Evolutionary conservation across 2,888 invertebrate genomes (phyloP).

Genomic region (Mystacides longicornis): DNA sequence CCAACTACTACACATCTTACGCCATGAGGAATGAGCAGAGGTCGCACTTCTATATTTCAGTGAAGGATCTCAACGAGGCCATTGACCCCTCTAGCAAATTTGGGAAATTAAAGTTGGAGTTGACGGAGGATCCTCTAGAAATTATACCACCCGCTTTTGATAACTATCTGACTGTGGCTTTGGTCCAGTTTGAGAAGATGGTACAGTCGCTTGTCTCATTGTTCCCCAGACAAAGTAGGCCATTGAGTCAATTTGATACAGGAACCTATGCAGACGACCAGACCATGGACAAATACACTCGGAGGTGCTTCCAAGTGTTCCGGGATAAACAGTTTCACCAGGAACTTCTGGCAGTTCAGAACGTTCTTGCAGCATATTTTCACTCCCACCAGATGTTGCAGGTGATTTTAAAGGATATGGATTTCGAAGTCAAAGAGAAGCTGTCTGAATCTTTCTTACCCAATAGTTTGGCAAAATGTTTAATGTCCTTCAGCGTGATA

Average conservation of each 20-base stretch:
- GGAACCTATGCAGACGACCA: constrained; percentile 40
- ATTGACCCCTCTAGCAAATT: constrained; percentile 34
- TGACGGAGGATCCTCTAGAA: constrained; percentile 36
- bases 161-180: constrained; percentile 35
- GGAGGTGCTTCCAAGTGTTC: constrained; percentile 45
- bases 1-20: constrained; percentile 5
- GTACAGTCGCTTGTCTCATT: constrained; percentile 38
- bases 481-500: constrained; percentile 41
- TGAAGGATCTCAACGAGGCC: constrained; percentile 30
- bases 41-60: constrained; percentile 44
- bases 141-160: constrained; percentile 38
- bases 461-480: constrained; percentile 34
- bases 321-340: constrained; percentile 46
- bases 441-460: constrained; percentile 40
- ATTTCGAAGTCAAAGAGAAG: constrained; percentile 44
- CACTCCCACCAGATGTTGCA: constrained; percentile 35
- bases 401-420: constrained; percentile 36
- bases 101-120: constrained; percentile 39
- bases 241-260: constrained; percentile 45
- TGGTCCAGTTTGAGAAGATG: constrained; percentile 37
- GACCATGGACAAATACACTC: constrained; percentile 44
- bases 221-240: constrained; percentile 45
- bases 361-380: constrained; percentile 37
- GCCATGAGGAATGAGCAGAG: constrained; percentile 35
- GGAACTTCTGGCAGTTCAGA: constrained; percentile 41